A percentile compares a stretch with the other conserved stretches of the same genome.
phyloP scores from a whole-genome alignment of 2,888 invertebrate species.

The Poecilus cupreus region DNA sequence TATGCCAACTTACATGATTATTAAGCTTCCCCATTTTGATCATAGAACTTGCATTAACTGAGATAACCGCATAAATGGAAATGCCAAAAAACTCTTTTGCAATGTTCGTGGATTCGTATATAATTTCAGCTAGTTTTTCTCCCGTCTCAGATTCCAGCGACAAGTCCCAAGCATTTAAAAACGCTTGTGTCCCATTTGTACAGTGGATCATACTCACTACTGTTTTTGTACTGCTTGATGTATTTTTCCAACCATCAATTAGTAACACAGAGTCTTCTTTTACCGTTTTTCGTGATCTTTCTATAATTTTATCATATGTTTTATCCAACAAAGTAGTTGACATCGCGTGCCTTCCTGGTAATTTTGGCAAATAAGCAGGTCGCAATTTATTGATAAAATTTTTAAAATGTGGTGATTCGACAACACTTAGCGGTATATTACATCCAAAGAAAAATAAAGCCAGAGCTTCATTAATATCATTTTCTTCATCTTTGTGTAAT shows the following conservation, averaged over 20 bases:
- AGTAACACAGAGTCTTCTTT: neutral
- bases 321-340: conserved; percentile 32
- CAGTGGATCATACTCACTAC: conserved; percentile 55
- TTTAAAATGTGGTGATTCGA: too few species aligned
- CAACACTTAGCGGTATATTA: too few species aligned
- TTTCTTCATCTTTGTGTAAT: too few species aligned
- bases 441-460: too few species aligned
- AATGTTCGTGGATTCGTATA: conserved; percentile 56
- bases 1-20: conserved; percentile 61
- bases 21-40: conserved; percentile 61
- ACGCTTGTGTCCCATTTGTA: conserved; percentile 39
- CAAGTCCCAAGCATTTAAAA: conserved; percentile 62
- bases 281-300: neutral
- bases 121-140: conserved; percentile 60
- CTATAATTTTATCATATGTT: conserved; percentile 23
- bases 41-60: conserved; percentile 64
- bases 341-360: too few species aligned
- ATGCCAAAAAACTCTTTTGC: conserved; percentile 60
- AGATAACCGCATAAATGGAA: conserved; percentile 63
- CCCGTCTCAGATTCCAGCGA: conserved; percentile 51
- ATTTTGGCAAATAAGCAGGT: too few species aligned
- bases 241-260: conserved; percentile 60
- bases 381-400: too few species aligned
- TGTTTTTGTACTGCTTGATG: conserved; percentile 46
- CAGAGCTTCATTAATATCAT: too few species aligned